These are phyloP conservation scores for Sciurus niger DNA, from an alignment of 2,113 vertebrate species.

Conservation along the genomic window DNA sequence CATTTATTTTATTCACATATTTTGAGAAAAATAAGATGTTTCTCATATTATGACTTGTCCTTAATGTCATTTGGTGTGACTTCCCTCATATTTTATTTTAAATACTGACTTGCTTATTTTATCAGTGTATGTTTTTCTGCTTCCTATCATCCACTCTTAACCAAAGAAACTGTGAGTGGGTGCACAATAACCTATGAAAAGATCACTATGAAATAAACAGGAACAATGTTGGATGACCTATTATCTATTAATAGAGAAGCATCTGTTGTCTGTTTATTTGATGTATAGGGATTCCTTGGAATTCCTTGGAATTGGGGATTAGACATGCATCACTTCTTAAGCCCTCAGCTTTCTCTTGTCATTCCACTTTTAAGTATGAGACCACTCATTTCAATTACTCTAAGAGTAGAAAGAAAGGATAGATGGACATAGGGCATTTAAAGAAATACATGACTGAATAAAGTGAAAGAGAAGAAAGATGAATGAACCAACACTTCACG, in stretches of 20 bases:
- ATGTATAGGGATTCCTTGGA: not conserved
- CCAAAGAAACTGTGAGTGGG: not conserved
- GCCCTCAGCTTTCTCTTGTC: not conserved
- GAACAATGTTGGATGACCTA: not conserved
- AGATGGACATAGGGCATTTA: not conserved
- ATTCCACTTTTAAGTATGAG: not conserved
- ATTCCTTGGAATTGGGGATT: not conserved
- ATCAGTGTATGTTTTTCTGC: not conserved
- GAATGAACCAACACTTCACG: not conserved
- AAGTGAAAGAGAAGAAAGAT: not conserved
- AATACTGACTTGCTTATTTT: constrained; percentile 38
- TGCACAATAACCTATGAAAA: not conserved
- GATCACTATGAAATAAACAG: constrained; percentile 39
- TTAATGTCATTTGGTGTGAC: not conserved
- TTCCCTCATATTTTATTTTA: constrained; percentile 13
- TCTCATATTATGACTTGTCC: not conserved
- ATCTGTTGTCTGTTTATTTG: not conserved
- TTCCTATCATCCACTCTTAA: not conserved
- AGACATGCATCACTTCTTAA: not conserved
- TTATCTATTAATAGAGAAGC: not conserved
- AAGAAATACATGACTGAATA: not conserved
- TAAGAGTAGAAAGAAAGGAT: not conserved
- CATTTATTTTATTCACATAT: constrained; percentile 7
- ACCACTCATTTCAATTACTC: not conserved
- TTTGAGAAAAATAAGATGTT: constrained; percentile 15